These are phyloP conservation scores for Ondatra zibethicus DNA, from an alignment of 2,113 vertebrate genomes.

Conservation along the genomic window DNA sequence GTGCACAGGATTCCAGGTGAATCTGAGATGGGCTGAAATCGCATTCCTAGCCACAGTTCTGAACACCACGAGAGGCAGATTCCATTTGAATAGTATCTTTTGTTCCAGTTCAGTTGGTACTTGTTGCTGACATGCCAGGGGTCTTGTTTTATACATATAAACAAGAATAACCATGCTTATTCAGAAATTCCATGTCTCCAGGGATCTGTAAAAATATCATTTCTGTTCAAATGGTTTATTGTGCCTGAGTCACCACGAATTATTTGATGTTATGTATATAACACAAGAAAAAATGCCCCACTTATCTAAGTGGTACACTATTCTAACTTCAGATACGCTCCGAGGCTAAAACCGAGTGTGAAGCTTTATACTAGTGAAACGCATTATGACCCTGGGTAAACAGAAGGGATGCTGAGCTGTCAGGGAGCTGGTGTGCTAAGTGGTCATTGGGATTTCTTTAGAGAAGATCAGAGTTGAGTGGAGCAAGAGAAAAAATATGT, in stretches of 20 bases:
- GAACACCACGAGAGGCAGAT: neutral
- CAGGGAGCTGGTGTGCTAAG: neutral
- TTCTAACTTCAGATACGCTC: neutral
- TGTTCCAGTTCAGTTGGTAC: neutral
- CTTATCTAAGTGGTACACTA: neutral
- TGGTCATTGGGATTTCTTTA: neutral
- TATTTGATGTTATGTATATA: constrained; percentile 3
- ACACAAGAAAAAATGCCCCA: neutral
- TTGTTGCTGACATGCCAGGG: neutral
- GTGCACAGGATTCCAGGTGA: neutral
- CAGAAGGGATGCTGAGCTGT: neutral
- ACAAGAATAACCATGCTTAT: neutral
- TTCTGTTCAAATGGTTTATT: constrained; percentile 12
- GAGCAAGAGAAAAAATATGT: neutral
- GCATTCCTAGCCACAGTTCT: neutral
- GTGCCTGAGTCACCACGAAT: neutral
- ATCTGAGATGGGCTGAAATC: neutral
- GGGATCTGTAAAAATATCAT: neutral
- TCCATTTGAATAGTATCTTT: neutral
- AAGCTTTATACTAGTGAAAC: neutral
- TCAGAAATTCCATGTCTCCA: neutral
- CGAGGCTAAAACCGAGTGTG: neutral
- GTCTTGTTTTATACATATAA: neutral
- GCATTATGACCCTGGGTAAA: neutral
- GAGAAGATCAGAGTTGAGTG: neutral